phyloP scores from a whole-genome alignment of 2,113 vertebrate genomes.

The Hippoglossus stenolepis region DNA sequence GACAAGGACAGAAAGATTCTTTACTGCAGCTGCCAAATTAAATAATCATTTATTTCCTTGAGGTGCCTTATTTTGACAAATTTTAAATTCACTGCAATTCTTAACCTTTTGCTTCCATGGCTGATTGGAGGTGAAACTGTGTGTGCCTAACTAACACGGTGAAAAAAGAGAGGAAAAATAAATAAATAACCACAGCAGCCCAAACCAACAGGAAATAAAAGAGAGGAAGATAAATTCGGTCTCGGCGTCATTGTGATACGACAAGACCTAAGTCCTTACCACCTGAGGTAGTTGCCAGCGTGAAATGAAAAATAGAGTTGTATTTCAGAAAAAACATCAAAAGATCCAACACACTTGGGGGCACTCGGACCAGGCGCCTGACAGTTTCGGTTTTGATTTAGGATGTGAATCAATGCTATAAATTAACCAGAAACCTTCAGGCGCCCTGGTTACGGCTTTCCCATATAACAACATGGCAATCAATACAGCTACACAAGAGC shows the following conservation, averaged over 20 bases:
- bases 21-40: too few species aligned
- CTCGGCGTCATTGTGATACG: constrained; percentile 60
- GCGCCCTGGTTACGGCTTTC: constrained; percentile 28
- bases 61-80: not conserved
- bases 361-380: constrained; percentile 29
- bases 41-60: not conserved
- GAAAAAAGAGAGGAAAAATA: constrained; percentile 26
- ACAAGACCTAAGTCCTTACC: constrained; percentile 85
- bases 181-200: constrained; percentile 44
- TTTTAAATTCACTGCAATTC: not conserved
- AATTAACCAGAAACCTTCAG: constrained; percentile 37
- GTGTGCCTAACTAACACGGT: constrained; percentile 41
- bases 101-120: constrained; percentile 72
- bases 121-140: constrained; percentile 58
- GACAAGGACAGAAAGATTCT: constrained; percentile 21
- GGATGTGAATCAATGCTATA: constrained; percentile 16
- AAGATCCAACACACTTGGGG: constrained; percentile 53
- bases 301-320: constrained; percentile 85
- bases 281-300: constrained; percentile 85
- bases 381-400: constrained; percentile 36
- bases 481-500: constrained; percentile 21
- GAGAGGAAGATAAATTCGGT: constrained; percentile 42
- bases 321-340: constrained; percentile 72
- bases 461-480: constrained; percentile 28
- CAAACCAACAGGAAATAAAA: constrained; percentile 46